Conservation (phyloP, 2,113 vertebrate genomes). For the Platysternon megacephalum region DNA sequence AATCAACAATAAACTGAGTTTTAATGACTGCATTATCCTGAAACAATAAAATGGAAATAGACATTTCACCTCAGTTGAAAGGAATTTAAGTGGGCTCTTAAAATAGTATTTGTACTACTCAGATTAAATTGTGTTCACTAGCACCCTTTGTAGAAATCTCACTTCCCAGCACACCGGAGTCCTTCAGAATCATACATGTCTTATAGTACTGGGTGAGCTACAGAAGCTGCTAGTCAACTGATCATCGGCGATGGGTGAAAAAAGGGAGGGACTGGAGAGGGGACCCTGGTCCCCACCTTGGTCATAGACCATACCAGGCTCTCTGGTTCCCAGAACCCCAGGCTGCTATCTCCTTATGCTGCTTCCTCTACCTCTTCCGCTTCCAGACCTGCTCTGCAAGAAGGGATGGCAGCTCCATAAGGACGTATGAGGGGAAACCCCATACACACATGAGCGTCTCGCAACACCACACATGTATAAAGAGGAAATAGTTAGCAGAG, state of each 20-base stretch:
- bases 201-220: neutral
- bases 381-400: neutral
- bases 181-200: neutral
- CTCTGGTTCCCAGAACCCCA: too few species aligned
- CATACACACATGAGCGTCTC: neutral
- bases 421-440: neutral
- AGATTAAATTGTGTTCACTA: neutral
- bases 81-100: neutral
- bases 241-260: neutral
- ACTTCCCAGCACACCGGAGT: neutral
- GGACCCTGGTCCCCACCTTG: neutral
- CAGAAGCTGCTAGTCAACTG: neutral
- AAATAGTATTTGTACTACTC: neutral
- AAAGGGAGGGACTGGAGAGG: neutral
- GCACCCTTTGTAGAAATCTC: neutral
- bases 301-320: neutral
- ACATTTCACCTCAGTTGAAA: slow-evolving; percentile 38
- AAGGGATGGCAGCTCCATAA: neutral
- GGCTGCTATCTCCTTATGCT: neutral
- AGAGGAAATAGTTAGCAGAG: neutral
- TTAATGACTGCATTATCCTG: neutral
- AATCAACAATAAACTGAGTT: neutral
- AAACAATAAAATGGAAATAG: neutral
- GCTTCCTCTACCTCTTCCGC: neutral
- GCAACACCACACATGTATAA: neutral